Conservation (phyloP, 2,888 invertebrate species). For the Leistus spinibarbis region DNA sequence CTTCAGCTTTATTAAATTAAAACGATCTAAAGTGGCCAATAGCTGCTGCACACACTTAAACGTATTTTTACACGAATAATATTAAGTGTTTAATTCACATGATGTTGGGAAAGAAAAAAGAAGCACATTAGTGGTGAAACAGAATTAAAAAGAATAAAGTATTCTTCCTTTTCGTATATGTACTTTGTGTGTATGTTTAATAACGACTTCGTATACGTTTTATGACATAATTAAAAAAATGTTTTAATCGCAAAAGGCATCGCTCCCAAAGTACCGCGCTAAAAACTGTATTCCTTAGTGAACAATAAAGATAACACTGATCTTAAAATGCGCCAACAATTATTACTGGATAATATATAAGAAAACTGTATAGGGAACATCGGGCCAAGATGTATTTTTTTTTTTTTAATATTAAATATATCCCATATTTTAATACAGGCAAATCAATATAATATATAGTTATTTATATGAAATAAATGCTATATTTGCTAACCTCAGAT, state of each 20-base stretch:
- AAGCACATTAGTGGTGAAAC: background rate
- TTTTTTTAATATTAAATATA: too few species aligned
- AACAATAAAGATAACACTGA: conserved; percentile 39
- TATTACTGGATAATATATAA: conserved; percentile 32
- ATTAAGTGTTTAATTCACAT: conserved; percentile 34
- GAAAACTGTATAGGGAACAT: too few species aligned
- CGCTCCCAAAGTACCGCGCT: conserved; percentile 33
- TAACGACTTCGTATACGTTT: conserved; percentile 33
- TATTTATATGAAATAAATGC: too few species aligned
- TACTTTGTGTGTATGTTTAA: conserved; percentile 22
- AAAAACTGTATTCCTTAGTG: conserved; percentile 36
- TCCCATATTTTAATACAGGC: too few species aligned
- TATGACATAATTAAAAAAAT: conserved; percentile 40
- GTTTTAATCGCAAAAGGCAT: conserved; percentile 35
- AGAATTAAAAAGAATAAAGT: conserved; percentile 16
- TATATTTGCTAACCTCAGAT: too few species aligned
- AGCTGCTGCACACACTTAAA: conserved; percentile 25
- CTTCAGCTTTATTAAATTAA: conserved; percentile 24
- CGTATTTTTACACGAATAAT: conserved; percentile 31
- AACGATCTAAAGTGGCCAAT: conserved; percentile 29
- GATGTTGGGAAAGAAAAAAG: conserved; percentile 11
- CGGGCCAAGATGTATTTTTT: too few species aligned
- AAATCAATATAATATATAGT: too few species aligned
- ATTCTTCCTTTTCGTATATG: conserved; percentile 15
- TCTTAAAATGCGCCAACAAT: conserved; percentile 33